Conservation (phyloP, 2,888 invertebrate genomes). For the Agriopis marginaria region DNA sequence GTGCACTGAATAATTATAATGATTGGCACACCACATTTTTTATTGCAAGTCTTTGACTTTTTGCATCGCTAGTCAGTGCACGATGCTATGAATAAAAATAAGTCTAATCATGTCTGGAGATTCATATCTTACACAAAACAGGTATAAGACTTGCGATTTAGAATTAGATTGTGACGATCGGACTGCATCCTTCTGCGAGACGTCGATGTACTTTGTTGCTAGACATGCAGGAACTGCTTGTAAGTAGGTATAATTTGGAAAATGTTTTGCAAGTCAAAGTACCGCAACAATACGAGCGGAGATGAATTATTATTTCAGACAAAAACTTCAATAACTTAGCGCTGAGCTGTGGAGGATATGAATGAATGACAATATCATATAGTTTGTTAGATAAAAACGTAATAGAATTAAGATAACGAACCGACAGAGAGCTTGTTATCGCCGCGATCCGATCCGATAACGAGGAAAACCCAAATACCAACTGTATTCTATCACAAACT, state of each 20-base stretch:
- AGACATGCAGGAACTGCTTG: slow-evolving; percentile 18
- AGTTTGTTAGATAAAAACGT: slow-evolving; percentile 23
- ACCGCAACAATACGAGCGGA: slow-evolving; percentile 16
- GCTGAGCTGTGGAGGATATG: slow-evolving; percentile 6
- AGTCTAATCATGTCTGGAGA: slow-evolving; percentile 65
- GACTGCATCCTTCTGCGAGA: slow-evolving; percentile 45
- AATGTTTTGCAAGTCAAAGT: slow-evolving; percentile 22
- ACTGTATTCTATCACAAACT: slow-evolving; percentile 1
- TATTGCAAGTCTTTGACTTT: slow-evolving; percentile 58
- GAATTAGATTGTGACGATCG: slow-evolving; percentile 54
- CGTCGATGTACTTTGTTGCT: slow-evolving; percentile 27
- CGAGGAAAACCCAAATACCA: slow-evolving; percentile 23
- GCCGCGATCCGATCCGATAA: slow-evolving; percentile 14
- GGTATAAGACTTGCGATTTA: slow-evolving; percentile 50
- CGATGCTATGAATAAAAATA: slow-evolving; percentile 65
- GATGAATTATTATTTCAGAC: slow-evolving; percentile 13
- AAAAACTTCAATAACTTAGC: slow-evolving; percentile 11
- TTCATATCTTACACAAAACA: slow-evolving; percentile 58
- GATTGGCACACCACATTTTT: slow-evolving; percentile 58
- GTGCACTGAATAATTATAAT: slow-evolving; percentile 68
- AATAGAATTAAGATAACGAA: slow-evolving; percentile 33
- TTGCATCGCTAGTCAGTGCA: slow-evolving; percentile 54
- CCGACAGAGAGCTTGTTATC: slow-evolving; percentile 17
- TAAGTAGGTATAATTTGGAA: slow-evolving; percentile 11
- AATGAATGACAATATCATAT: slow-evolving; percentile 18